phyloP scores from a whole-genome alignment of 1,140 invertebrate species.

The Adoxophyes honmai region DNA sequence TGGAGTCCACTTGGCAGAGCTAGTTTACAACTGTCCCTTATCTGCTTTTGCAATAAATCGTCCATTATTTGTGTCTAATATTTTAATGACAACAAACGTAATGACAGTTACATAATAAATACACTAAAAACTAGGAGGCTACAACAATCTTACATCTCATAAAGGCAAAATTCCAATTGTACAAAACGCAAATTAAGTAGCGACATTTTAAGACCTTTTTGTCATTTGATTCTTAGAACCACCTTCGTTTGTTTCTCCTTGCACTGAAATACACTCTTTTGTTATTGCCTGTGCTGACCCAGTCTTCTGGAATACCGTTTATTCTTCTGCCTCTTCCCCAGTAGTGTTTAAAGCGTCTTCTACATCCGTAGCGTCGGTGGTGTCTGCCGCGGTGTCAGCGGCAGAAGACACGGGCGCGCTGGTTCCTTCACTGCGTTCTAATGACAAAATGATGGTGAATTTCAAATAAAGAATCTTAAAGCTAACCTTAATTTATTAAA shows the following conservation, averaged over 20 bases:
- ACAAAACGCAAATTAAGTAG: no score
- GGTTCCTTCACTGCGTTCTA: constrained; percentile 26
- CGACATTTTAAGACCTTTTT: no score
- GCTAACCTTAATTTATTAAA: no score
- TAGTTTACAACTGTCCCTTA: constrained; percentile 36
- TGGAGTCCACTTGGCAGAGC: constrained; percentile 79
- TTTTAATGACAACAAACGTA: constrained; percentile 5
- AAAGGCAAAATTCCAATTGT: no score
- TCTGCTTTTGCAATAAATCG: constrained; percentile 41
- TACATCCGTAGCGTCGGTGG: constrained; percentile 32
- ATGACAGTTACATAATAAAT: constrained; percentile 8
- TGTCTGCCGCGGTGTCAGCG: constrained; percentile 31
- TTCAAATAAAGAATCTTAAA: no score
- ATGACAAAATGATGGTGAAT: no score
- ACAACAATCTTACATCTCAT: constrained; percentile 9
- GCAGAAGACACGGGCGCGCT: constrained; percentile 30
- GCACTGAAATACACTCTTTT: no score
- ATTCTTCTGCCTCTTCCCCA: constrained; percentile 31
- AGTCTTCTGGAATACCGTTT: no score
- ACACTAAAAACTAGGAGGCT: constrained; percentile 28
- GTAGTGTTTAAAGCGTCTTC: constrained; percentile 24
- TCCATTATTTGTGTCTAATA: constrained; percentile 30
- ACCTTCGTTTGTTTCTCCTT: no score
- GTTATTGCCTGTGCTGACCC: no score
- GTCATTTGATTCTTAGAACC: no score